Conservation (phyloP, 2,113 vertebrate species). For the Fukomys damarensis region DNA sequence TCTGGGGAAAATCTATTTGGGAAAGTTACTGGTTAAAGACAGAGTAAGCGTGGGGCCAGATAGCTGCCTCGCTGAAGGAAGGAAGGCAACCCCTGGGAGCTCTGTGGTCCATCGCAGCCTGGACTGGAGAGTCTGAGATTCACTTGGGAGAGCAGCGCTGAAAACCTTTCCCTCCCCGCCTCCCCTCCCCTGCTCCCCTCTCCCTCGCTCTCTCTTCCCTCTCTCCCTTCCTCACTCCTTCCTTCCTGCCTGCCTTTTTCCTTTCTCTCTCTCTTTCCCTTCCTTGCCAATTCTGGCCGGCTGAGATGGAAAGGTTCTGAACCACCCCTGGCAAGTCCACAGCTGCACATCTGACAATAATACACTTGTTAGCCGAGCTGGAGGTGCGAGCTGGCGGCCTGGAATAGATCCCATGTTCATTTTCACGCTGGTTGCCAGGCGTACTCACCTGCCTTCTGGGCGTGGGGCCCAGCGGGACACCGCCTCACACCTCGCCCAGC, state of each 20-base stretch:
- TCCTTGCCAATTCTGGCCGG: slow-evolving; percentile 28
- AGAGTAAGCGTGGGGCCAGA: not conserved
- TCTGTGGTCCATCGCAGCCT: not conserved
- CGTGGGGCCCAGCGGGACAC: not conserved
- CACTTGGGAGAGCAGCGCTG: not conserved
- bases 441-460: slow-evolving; percentile 50
- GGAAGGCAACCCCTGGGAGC: not conserved
- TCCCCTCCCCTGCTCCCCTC: not conserved
- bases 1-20: not conserved
- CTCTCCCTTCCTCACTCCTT: not conserved
- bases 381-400: slow-evolving; percentile 71
- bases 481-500: not conserved
- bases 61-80: not conserved
- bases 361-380: slow-evolving; percentile 66
- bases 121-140: not conserved
- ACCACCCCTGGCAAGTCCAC: not conserved
- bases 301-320: slow-evolving; percentile 58
- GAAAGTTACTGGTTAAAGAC: slow-evolving; percentile 17
- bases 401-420: slow-evolving; percentile 78
- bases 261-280: not conserved
- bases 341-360: slow-evolving; percentile 67
- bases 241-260: not conserved
- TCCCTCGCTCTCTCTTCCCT: not conserved
- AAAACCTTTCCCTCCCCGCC: not conserved
- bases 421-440: slow-evolving; percentile 66